Base-by-base conservation (phyloP, 2,797 vertebrate genomes). In the Crypturellus tataupa region DNA sequence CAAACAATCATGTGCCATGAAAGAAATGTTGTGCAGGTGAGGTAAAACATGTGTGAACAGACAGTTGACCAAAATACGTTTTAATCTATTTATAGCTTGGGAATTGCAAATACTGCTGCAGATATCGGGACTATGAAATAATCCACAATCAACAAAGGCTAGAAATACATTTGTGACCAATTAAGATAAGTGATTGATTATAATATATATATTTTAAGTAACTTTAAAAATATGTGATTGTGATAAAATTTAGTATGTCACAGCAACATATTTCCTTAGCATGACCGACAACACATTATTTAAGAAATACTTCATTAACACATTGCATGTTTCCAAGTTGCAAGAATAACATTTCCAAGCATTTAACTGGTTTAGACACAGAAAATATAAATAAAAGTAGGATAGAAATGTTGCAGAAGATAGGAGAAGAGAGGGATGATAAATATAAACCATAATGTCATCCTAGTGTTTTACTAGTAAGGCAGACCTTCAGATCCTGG, bases 171-270 rank as follows among this genome's bases (percentile, higher is more conserved):
- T 82, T 82, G 76, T 75, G 72, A 62, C 68, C 79, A 89, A 51
- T 87, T 78, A 87, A 64, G 56, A 20, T 58, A 47, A 62, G 19
- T 44, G 53, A 55, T 62, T 78, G 49, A 7, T 83, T 94, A 65
- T 84, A 78, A 93, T 75, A 87, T 55, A 76, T 25, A 87, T 87
- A 69, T 73, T 95, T 40, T 76, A 85, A 33, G 40, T 85, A 62
- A 85, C 39, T 91, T 95, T 87, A 44, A 87, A 83, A 49, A 24
- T 92, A 53, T 75, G 29, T 88, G 60, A 93, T 85, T 33, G 75
- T 76, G 95, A 96, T 87, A 64, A 94, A 93, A 94, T 44, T 65
- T 78, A 60, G 59, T 51, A 3, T 76, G 90, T 91, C 9, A 6
- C 94, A 63, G 33, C 72, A 90, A 25, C 46, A 53, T 44, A 42